Percentiles rank a stretch among this genome's conserved stretches.
These are phyloP conservation scores for Epinephelus awoara DNA, from an alignment of 2,797 vertebrate genomes.

Conservation along the genomic window DNA sequence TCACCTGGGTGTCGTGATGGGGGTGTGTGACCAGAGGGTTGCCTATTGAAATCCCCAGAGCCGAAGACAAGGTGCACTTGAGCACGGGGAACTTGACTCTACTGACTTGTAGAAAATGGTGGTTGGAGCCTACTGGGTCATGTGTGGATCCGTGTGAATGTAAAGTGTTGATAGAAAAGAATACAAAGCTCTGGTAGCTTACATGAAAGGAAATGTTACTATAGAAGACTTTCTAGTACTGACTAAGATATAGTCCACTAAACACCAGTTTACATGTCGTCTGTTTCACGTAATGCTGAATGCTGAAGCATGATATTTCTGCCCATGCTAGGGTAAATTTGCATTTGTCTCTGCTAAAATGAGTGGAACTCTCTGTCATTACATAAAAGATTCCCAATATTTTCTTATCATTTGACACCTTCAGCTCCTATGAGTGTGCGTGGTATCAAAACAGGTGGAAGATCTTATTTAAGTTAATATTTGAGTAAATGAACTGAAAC, in stretches of 20 bases:
- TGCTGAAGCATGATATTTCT: neutral
- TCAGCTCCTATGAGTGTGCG: neutral
- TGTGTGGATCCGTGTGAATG: too few relatives aligned
- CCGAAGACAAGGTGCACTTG: neutral
- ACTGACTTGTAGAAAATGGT: neutral
- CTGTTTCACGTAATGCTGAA: neutral
- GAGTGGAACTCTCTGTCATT: neutral
- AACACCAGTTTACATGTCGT: neutral
- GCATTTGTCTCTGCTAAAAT: neutral
- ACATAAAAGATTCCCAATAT: neutral
- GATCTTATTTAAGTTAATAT: neutral
- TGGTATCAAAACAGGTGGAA: neutral
- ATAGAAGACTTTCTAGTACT: neutral
- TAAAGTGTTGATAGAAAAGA: neutral
- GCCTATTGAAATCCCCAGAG: slow-evolving; percentile 12
- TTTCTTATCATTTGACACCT: neutral
- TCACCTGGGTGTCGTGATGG: neutral
- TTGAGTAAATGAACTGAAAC: neutral
- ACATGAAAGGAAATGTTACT: neutral
- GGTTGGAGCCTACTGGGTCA: neutral
- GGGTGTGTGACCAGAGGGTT: neutral
- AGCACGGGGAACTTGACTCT: neutral
- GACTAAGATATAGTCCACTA: neutral
- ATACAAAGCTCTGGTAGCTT: neutral
- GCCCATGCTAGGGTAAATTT: neutral